phyloP scores from a whole-genome alignment of 1,140 invertebrate genomes.

The Caenorhabditis remanei region DNA sequence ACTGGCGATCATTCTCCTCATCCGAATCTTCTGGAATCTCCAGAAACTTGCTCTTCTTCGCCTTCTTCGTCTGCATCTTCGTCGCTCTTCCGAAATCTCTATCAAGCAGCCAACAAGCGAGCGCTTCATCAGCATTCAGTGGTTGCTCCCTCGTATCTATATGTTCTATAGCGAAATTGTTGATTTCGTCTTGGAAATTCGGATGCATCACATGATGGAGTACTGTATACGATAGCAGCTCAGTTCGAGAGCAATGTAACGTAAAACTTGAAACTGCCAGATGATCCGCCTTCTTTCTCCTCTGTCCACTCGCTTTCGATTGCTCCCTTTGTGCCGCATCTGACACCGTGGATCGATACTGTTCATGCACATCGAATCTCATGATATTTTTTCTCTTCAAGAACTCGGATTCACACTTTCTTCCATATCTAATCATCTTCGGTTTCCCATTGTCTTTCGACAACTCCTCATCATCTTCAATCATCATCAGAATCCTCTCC shows the following conservation, averaged over 20 bases:
- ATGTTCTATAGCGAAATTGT: background rate
- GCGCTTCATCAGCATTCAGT: conserved; percentile 16
- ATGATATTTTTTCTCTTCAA: background rate
- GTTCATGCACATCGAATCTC: background rate
- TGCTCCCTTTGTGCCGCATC: background rate
- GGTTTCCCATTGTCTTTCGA: conserved; percentile 12
- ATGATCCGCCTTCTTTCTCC: background rate
- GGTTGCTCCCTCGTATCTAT: background rate
- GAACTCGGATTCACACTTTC: conserved; percentile 12
- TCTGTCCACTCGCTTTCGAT: background rate
- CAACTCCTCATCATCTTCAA: conserved; percentile 43
- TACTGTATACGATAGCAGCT: conserved; percentile 12
- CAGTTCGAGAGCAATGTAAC: background rate
- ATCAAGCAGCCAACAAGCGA: conserved; percentile 59
- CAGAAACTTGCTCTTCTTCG: conserved; percentile 10
- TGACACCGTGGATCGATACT: background rate
- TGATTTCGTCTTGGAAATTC: background rate
- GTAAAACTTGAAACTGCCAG: conserved; percentile 2
- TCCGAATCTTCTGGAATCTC: background rate
- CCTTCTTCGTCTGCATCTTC: conserved; percentile 63
- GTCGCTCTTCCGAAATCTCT: conserved; percentile 12
- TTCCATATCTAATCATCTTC: background rate
- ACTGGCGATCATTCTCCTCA: background rate
- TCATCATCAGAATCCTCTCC: conserved; percentile 81
- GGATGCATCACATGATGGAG: background rate